Base-by-base conservation (phyloP, 2,113 vertebrate species). In the Poicephalus meyeri region DNA sequence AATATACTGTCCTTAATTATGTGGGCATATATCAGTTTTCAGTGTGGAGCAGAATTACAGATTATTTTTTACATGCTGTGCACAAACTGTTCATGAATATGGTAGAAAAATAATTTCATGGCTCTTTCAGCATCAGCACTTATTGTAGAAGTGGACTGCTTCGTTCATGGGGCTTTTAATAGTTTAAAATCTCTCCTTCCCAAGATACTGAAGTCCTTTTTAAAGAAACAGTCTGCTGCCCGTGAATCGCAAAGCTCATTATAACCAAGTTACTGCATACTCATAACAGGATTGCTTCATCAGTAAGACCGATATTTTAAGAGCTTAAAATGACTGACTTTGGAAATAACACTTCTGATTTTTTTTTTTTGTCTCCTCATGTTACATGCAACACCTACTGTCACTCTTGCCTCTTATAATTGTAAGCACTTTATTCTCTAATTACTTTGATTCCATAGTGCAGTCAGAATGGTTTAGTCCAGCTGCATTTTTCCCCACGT, bases 321-420 rank as follows among this genome's bases (percentile, higher is more conserved):
- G 61, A 85, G 70, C 52, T 80, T 95, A 73, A 86, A 87, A 89
- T 91, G 7, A 79, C 46, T 91, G 81, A 31, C 71, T 83, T 95
- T 94, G 71, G 39, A 87, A 96, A 44, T 87, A 69, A 63, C 1
- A 2, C 29, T 86, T 53, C 24, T 50, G 46, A 3, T 7, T 55
- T 41, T 20, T 39, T 35, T 80, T 61, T 86, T 88, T 23, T 6
- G 39, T 53, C 49, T 93, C 3, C 73, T 87, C 26, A 2, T 33
- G 33, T 74, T 86, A 28, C 31, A 8, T 80, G 66, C 78, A 91
- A 56, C 56, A 79, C 44, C 74, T 77, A 28, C 44, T 61, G 41
- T 73, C 5, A 9, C n/a, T 86, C 2, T 76, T 86, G 24, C 68
- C 39, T 70, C 25, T 74, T 66, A 55, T 20, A 79, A 5, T 52